Evolutionary conservation across 53 echinoderm and acorn worm species (phyloP), one percentile per base, ranked within the genome.

Genomic region (Echinarachnius parma): DNA sequence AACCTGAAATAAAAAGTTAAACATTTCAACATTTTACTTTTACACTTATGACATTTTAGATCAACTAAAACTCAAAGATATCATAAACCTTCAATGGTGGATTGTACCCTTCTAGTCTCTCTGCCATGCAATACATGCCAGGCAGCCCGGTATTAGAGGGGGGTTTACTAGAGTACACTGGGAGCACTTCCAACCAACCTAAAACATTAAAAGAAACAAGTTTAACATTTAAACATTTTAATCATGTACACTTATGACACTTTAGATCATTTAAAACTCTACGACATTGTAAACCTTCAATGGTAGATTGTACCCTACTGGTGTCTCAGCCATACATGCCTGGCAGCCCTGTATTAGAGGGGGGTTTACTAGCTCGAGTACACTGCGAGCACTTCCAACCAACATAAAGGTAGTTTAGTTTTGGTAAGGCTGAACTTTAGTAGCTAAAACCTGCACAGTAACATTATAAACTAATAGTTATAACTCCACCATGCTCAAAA

Each of bases 161-260:
- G 87, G 87, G 61, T 96, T 96, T 18, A 85, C 69, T 2, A 87
- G 34, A 3, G 96, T 91, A 59, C 91, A 91, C 7, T 0, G 2
- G 1, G 80, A 77, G 28, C 96, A 96, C 28, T 37, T 31, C 96
- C 96, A 96, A 13, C 96, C 96, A 18, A 96, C 88, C 81, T 92
- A 14, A 66, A 3, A 11, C 10, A n/a, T n/a, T n/a, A n/a, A n/a
- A n/a, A n/a, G n/a, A n/a, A 10, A 9, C 14, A n/a, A n/a, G n/a
- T n/a, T n/a, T n/a, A n/a, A n/a, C n/a, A n/a, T n/a, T n/a, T n/a
- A n/a, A n/a, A n/a, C n/a, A n/a, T n/a, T n/a, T n/a, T n/a, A n/a
- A n/a, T n/a, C n/a, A n/a, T n/a, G n/a, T n/a, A n/a, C n/a, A n/a
- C n/a, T n/a, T n/a, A n/a, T n/a, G n/a, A n/a, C n/a, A n/a, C n/a